Base-by-base conservation (phyloP, 2,888 invertebrate genomes). In the Meganola albula region DNA sequence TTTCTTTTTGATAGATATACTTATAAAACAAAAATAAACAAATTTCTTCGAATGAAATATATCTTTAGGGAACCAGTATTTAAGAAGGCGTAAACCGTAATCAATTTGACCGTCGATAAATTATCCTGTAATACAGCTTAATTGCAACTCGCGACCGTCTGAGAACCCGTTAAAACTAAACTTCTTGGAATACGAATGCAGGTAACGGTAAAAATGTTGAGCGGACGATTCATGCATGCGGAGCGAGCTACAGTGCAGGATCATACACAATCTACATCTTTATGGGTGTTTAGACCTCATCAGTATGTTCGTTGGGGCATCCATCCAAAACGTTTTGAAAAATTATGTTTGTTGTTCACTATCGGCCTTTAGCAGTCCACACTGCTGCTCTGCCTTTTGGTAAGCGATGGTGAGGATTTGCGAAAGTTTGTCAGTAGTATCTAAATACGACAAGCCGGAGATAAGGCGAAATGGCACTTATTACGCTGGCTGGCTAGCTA, bases 181-280 rank as follows among this genome's bases (percentile, higher is more conserved):
- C 55, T 68, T 72, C 74, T 58, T 44, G 60, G 68, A 74, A 71
- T 58, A 63, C 64, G 61, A 60, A 67, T 62, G 63, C 65, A 62
- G 50, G 51, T 67, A 68, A 67, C 71, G 66, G 71, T 62, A 66
- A 50, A 43, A 41, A 48, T 40, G 44, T 42, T n/a, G 42, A 41
- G 45, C 53, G 41, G 53, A 46, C 49, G 48, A 44, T 37, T 20
- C 42, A 48, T 58, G 62, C 63, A 64, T 63, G 60, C 58, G 55
- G 53, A 64, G 61, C 61, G 53, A 52, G 20, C n/a, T n/a, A 48
- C 36, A 28, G 34, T 39, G 50, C 45, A 50, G 54, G 57, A 51
- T 51, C 47, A 57, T 43, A 31, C 36, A 16, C 42, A 40, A 57
- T 63, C 54, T 51, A 49, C 53, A 58, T 62, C 53, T 55, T 63